Evolutionary conservation across 2,797 vertebrate species (phyloP), one percentile per base, ranked within the genome.

Genomic region (Pelodytes ibericus): DNA sequence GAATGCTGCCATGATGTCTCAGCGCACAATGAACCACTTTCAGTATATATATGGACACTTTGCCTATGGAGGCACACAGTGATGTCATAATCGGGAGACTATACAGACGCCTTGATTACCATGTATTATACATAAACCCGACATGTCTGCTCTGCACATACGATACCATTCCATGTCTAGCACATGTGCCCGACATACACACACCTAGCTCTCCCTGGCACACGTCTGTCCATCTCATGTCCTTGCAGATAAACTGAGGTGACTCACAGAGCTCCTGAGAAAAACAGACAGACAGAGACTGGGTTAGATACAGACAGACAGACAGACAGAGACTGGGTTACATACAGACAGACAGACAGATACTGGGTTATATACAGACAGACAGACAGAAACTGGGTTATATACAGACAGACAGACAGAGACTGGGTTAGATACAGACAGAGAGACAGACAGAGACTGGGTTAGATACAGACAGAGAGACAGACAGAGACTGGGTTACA

Each of bases 171-270:
- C n/a, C n/a, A n/a, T n/a, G n/a, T n/a, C n/a, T n/a, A n/a, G n/a
- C n/a, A n/a, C 4, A 3, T 47, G 31, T 36, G 9, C 15, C 22
- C 30, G 1, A 20, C 2, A 13, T 16, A 2, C 31, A 74, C 71
- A 83, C 36, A 88, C 86, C 85, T 26, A 89, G 61, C 1, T 82
- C 36, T 4, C 86, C 86, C 66, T 88, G 88, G 44, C 86, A 82
- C 63, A 88, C 81, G 0, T 88, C 88, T 1, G 85, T 87, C 31
- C 85, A 80, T 44, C 80, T 84, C 86, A 88, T 87, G 33, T 82
- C 80, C 47, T 86, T 83, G 16, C 80, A 82, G 74, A 88, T 77
- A 60, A 89, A 89, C 24, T 51, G 62, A 1, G 87, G 88, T 29
- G 72, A 27, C 0, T 26, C 8, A 22, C 83, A 85, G 20, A 88